A percentile compares a stretch with the other conserved stretches of the same genome.
Conservation (phyloP, 1,140 invertebrate genomes). For the Bombus superbus region DNA sequence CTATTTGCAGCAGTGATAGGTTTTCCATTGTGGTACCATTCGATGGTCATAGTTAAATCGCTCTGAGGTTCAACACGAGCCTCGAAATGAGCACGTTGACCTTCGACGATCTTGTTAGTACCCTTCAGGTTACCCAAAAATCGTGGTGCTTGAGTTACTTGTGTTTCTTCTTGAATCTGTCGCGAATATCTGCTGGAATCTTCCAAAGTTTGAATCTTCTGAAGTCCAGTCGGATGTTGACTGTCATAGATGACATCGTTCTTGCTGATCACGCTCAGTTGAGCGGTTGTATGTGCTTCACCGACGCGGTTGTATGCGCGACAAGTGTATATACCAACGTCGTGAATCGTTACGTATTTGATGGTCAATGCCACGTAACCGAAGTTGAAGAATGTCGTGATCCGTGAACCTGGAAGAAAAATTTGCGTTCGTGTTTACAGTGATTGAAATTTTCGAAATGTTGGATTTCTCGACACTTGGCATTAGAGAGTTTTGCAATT, state of each 20-base stretch:
- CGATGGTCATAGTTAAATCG: conserved; percentile 93
- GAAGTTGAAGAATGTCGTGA: conserved; percentile 97
- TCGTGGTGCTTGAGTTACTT: conserved; percentile 89
- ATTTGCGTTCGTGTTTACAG: no score
- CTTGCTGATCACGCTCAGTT: conserved; percentile 93
- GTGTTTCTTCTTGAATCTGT: conserved; percentile 88
- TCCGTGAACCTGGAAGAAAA: conserved; percentile 88
- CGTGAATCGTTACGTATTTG: conserved; percentile 94
- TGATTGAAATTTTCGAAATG: no score
- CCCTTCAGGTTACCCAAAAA: conserved; percentile 94
- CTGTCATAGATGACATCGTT: conserved; percentile 93
- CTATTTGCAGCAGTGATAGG: conserved; percentile 92
- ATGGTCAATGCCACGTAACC: conserved; percentile 98
- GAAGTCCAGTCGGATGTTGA: conserved; percentile 92
- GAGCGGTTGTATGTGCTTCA: conserved; percentile 93
- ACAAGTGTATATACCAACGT: conserved; percentile 96
- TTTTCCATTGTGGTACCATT: conserved; percentile 96
- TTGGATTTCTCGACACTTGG: no score
- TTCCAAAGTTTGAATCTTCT: conserved; percentile 95
- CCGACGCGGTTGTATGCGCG: conserved; percentile 94
- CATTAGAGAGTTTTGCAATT: not conserved
- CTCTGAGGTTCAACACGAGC: conserved; percentile 96
- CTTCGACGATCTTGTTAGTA: conserved; percentile 97
- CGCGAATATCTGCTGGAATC: conserved; percentile 89
- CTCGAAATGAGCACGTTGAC: conserved; percentile 98